Evolutionary conservation across 2,888 invertebrate species (phyloP).

Genomic region (Allygus modestus): DNA sequence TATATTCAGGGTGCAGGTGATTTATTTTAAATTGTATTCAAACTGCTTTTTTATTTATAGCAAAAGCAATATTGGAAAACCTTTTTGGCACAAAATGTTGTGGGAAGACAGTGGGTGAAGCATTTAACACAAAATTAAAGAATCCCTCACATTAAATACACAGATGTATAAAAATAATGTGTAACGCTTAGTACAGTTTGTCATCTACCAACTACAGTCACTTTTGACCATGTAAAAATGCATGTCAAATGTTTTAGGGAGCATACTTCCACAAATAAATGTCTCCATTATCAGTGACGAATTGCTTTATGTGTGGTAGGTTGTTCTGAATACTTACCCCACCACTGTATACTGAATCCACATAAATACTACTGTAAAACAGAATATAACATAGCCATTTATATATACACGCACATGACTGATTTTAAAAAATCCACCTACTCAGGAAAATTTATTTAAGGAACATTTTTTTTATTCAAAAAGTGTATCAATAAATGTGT

Average conservation of each 20-base stretch:
- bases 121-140: not conserved
- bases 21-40: not conserved
- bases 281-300: no score
- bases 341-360: not conserved
- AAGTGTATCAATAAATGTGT: no score
- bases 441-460: no score
- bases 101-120: constrained; percentile 8
- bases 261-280: no score
- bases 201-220: constrained; percentile 31
- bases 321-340: not conserved
- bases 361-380: not conserved
- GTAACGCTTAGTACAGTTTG: not conserved
- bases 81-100: constrained; percentile 9
- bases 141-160: not conserved
- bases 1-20: not conserved
- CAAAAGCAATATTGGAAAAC: not conserved
- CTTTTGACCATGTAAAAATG: not conserved
- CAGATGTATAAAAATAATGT: constrained; percentile 44
- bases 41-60: not conserved
- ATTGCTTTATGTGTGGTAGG: no score
- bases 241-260: not conserved
- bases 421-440: not conserved
- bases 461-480: no score
- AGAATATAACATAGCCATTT: not conserved
- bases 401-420: not conserved